Percentiles rank a stretch among this genome's conserved stretches.
These are phyloP conservation scores for Parotocinclus haroldoi DNA, from an alignment of 2,797 vertebrate species.

Conservation along the genomic window DNA sequence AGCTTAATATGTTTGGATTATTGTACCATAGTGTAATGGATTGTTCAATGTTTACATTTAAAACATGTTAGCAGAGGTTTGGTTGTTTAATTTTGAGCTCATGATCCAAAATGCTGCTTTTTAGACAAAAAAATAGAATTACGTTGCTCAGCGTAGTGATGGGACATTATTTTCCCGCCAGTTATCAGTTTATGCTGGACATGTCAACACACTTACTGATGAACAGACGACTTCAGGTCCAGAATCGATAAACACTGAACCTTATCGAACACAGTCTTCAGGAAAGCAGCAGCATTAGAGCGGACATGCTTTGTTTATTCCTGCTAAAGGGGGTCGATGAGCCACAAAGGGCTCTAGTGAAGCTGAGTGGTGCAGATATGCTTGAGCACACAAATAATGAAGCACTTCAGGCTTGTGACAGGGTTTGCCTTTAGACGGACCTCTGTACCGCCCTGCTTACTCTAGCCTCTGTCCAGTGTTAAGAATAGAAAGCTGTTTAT, in stretches of 20 bases:
- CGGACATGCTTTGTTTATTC: conserved; percentile 36
- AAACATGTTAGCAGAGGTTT: background rate
- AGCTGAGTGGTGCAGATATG: conserved; percentile 35
- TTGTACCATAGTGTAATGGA: background rate
- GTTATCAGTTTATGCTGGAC: background rate
- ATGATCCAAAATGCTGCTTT: no score
- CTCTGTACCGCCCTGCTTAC: background rate
- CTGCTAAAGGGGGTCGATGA: conserved; percentile 38
- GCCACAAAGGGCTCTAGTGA: conserved; percentile 26
- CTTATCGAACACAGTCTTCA: background rate
- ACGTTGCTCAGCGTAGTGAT: no score
- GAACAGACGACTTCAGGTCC: conserved; percentile 17
- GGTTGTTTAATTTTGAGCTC: no score
- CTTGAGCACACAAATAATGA: conserved; percentile 39
- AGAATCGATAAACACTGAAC: conserved; percentile 12
- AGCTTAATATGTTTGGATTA: no score
- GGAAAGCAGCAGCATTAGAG: conserved; percentile 10
- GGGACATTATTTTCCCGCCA: no score
- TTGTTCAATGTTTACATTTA: background rate
- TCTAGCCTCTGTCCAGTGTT: background rate
- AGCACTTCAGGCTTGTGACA: conserved; percentile 21
- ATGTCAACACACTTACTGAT: background rate
- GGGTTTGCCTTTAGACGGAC: conserved; percentile 2
- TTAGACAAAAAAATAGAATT: no score
- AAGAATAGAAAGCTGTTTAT: conserved; percentile 1